Evolutionary conservation across 2,113 vertebrate genomes (phyloP).

Genomic region (Danionella cerebrum): DNA sequence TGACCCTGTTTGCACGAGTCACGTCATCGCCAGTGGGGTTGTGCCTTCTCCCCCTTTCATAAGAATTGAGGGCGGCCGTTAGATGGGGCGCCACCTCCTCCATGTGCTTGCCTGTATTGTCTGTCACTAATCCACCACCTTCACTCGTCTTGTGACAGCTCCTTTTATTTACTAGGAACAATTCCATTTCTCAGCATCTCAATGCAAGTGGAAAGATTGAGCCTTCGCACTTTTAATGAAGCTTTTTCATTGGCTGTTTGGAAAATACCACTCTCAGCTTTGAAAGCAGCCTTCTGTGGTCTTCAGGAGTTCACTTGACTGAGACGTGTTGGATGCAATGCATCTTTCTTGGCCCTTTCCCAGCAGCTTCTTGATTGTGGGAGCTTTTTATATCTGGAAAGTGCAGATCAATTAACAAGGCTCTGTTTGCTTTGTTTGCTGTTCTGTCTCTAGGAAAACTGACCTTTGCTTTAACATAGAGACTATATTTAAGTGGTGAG

Average conservation of each 20-base stretch:
- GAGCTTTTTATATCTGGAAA: constrained; percentile 12
- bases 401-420: constrained; percentile 18
- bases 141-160: constrained; percentile 50
- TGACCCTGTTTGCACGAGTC: constrained; percentile 3
- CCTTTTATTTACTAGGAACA: constrained; percentile 46
- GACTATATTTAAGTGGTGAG: constrained; percentile 14
- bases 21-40: constrained; percentile 26
- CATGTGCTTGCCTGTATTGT: constrained; percentile 43
- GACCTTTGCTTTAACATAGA: constrained; percentile 2
- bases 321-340: not conserved
- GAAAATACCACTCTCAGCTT: not conserved
- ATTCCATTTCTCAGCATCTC: constrained; percentile 50
- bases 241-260: constrained; percentile 46
- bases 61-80: constrained; percentile 32
- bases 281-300: not conserved
- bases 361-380: constrained; percentile 5
- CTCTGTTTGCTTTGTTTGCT: constrained; percentile 27
- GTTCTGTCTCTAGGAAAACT: constrained; percentile 21
- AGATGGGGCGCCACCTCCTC: constrained; percentile 2
- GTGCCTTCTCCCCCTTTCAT: constrained; percentile 27
- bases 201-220: constrained; percentile 39
- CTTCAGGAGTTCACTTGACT: constrained; percentile 8
- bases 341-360: constrained; percentile 11
- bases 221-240: constrained; percentile 57
- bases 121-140: constrained; percentile 61